Base-by-base conservation (phyloP, 2,888 invertebrate species). In the Dasypolia templi region DNA sequence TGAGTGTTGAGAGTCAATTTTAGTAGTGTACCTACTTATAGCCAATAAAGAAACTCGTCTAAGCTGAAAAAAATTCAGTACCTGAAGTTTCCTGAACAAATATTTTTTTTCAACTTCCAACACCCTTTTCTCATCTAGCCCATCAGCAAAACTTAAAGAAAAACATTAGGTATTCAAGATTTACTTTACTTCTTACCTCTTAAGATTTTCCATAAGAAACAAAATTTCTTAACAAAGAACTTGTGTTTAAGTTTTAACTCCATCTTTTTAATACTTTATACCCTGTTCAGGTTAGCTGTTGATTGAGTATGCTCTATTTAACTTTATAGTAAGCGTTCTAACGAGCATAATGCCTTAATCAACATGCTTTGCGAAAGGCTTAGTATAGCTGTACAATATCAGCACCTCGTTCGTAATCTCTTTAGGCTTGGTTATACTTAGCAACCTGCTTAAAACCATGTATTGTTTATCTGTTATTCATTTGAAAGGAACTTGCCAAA, bases 141-240 rank as follows among this genome's bases (percentile, higher is more conserved):
- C 12, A 65, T 64, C 44, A 58, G 35, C 2, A 46, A 46, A 76
- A 29, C 58, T 59, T 9, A 53, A 80, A 59, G 22, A 55, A 64
- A 72, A 73, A 42, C 19, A 12, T 17, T 26, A n/a, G n/a, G n/a
- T n/a, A 19, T 53, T n/a, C 7, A 67, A 39, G 56, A 53, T 79
- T 56, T 29, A 49, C 39, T 58, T n/a, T 70, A 58, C 62, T 64
- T 72, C 58, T 72, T 82, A 35, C 4, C n/a, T 61, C 19, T 17
- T 49, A 80, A 71, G 49, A 59, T 55, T 39, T 68, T 58, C 26
- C 35, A 12, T 61, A 55, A 80, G 53, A 75, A 83, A 71, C 55
- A 71, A 22, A 56, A 65, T 44, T 80, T 72, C n/a, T 58, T 68
- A 58, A 56, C 62, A 84, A 75, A 75, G 64, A 71, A 59, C 75